These are phyloP conservation scores for Conopomorpha cramerella DNA, from an alignment of 1,140 invertebrate genomes.

Conservation along the genomic window DNA sequence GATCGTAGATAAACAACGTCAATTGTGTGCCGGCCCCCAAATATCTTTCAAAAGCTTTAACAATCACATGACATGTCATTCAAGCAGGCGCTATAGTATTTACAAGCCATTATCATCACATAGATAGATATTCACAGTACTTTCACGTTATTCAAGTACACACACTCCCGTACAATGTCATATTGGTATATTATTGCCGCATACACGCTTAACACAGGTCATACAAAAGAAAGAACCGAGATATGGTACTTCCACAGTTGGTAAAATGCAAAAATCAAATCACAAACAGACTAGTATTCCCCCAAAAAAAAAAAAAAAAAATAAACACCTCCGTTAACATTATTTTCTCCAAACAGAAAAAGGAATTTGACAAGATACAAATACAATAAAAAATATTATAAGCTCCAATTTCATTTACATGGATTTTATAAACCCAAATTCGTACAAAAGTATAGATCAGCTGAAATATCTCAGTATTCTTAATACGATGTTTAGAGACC, in stretches of 20 bases:
- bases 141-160: no score
- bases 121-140: no score
- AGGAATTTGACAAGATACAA: slow-evolving; percentile 47
- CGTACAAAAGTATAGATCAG: slow-evolving; percentile 38
- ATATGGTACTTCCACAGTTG: slow-evolving; percentile 43
- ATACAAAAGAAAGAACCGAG: no score
- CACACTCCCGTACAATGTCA: no score
- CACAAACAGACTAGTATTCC: slow-evolving; percentile 57
- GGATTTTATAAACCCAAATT: slow-evolving; percentile 53
- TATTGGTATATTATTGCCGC: no score
- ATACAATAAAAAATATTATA: slow-evolving; percentile 33
- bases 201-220: no score
- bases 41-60: no score
- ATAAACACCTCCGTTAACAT: no score
- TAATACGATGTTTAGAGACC: slow-evolving; percentile 55
- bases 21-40: no score
- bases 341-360: slow-evolving; percentile 42
- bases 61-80: slow-evolving; percentile 50
- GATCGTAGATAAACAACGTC: no score
- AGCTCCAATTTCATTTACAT: slow-evolving; percentile 36
- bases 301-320: slow-evolving; percentile 41
- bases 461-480: slow-evolving; percentile 52
- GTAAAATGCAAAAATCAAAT: slow-evolving; percentile 53
- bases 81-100: no score
- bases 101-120: no score